Base-by-base conservation (phyloP, 2,888 invertebrate species). In the Glaucopsyche alexis region DNA sequence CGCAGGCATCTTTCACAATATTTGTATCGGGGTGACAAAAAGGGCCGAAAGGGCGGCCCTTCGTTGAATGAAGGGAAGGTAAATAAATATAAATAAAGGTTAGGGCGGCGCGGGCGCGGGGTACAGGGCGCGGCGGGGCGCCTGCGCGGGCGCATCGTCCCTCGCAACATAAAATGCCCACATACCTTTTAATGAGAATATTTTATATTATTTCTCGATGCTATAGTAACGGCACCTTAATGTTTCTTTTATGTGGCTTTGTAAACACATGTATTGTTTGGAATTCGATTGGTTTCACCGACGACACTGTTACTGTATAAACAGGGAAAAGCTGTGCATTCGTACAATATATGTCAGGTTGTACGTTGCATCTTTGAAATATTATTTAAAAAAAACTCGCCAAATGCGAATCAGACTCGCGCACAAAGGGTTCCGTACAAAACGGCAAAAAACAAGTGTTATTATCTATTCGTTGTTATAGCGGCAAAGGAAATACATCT, bases 21-120 rank as follows among this genome's bases (percentile, higher is more conserved):
- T 93, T 93, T 92, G 91, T 92, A 88, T 88, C 91, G 88, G 88
- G 84, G 87, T 87, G 90, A 88, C 91, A 92, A 92, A 93, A 93
- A 93, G 91, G 87, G 88, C 87, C 91, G 90, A 91, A 91, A 91
- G 91, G 89, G 93, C 90, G 91, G 91, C 90, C 88, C 85, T 87
- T 88, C 85, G 86, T 87, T 92, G 91, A 92, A 92, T 92, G 92
- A 91, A 92, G 90, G 91, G 91, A 91, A 91, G 91, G 91, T 92
- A 93, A 93, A 93, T 93, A 93, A 93, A 92, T 91, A 93, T 91
- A 92, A 93, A 92, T 93, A 91, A 92, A 91, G 90, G 88, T 86
- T 84, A 88, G 84, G 88, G 86, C 81, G 84, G 82, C 80, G 79
- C 80, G 80, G 84, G 82, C 80, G 79, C 80, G 80, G 80, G 79